A percentile compares a stretch with the other conserved stretches of the same genome.
phyloP scores from a whole-genome alignment of 2,888 invertebrate genomes.

The Drosophila subsilvestris region DNA sequence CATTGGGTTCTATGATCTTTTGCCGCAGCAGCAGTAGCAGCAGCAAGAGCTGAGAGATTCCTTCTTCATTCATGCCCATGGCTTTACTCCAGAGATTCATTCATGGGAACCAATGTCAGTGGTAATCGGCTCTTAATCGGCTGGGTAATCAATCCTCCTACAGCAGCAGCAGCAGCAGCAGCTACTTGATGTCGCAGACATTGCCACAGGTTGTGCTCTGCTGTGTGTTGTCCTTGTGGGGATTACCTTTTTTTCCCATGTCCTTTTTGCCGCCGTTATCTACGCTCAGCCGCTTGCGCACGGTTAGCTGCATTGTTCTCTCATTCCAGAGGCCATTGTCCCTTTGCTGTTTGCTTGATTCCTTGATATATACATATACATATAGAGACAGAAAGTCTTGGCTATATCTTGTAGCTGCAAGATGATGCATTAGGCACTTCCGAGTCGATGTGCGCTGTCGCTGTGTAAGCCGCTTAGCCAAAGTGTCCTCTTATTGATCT shows the following conservation, averaged over 20 bases:
- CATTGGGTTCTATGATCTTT: constrained; percentile 54
- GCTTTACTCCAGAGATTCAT: constrained; percentile 37
- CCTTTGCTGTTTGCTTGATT: constrained; percentile 43
- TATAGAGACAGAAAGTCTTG: not conserved
- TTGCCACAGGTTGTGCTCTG: constrained; percentile 73
- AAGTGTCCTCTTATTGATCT: constrained; percentile 65
- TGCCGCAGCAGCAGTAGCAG: constrained; percentile 28
- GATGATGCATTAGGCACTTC: constrained; percentile 77
- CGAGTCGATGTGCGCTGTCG: constrained; percentile 51
- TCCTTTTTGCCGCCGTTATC: constrained; percentile 82
- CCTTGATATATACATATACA: not conserved
- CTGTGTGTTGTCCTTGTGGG: constrained; percentile 9
- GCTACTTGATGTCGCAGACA: constrained; percentile 70
- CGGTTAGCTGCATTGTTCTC: constrained; percentile 80
- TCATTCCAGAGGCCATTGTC: not conserved
- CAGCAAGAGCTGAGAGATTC: constrained; percentile 8
- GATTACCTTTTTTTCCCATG: constrained; percentile 62
- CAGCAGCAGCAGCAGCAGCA: constrained; percentile 15
- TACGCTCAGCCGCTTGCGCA: constrained; percentile 81
- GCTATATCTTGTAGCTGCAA: constrained; percentile 37
- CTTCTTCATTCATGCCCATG: constrained; percentile 6
- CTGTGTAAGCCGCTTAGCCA: constrained; percentile 70
- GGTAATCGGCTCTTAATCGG: constrained; percentile 64
- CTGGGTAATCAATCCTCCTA: constrained; percentile 69
- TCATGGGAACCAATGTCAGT: constrained; percentile 62